Conservation (phyloP, 1,140 invertebrate genomes). For the Potamilus streckersoni region DNA sequence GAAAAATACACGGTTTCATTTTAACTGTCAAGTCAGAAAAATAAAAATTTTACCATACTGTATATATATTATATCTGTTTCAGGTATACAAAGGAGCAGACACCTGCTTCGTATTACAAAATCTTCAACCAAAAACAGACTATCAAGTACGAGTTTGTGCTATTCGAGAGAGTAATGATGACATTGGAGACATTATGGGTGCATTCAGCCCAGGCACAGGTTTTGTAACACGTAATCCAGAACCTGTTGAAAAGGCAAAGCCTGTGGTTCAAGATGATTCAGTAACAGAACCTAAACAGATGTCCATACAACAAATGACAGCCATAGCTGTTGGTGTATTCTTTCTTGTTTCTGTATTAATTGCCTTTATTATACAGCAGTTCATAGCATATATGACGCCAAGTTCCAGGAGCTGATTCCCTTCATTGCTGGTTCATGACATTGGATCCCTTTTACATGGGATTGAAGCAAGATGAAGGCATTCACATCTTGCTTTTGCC, state of each 20-base stretch:
- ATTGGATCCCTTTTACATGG: too few species aligned
- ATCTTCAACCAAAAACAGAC: conserved; percentile 77
- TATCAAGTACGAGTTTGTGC: conserved; percentile 81
- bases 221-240: conserved; percentile 69
- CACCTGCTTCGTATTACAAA: conserved; percentile 75
- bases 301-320: conserved; percentile 77
- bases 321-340: conserved; percentile 75
- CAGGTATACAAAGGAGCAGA: conserved; percentile 81
- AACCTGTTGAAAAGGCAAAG: conserved; percentile 40
- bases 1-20: neutral
- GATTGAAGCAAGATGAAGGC: too few species aligned
- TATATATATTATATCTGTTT: conserved; percentile 25
- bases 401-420: too few species aligned
- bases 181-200: conserved; percentile 72
- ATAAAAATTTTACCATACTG: neutral
- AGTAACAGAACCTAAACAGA: conserved; percentile 65
- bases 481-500: too few species aligned
- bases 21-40: neutral
- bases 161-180: conserved; percentile 73
- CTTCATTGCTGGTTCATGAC: too few species aligned
- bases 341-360: conserved; percentile 74
- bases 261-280: conserved; percentile 30
- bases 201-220: conserved; percentile 75
- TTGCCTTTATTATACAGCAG: conserved; percentile 74
- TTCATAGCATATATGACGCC: conserved; percentile 54